A percentile compares a stretch with the other conserved stretches of the same genome.
phyloP scores from a whole-genome alignment of 2,888 invertebrate species.

The Serripes groenlandicus region DNA sequence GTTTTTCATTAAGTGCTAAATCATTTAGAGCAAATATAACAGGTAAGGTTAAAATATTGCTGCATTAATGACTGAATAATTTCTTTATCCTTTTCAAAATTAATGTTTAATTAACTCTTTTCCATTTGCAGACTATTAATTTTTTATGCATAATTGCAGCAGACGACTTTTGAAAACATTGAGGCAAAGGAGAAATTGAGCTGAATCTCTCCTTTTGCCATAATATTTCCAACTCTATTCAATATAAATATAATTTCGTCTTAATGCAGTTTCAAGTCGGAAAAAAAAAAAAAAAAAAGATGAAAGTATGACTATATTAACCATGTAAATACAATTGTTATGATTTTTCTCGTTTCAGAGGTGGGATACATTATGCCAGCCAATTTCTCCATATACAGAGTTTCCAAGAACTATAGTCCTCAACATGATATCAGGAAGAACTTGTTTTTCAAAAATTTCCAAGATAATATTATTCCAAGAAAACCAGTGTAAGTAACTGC shows the following conservation, averaged over 20 bases:
- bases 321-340: too few species aligned
- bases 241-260: background rate
- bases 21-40: background rate
- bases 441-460: conserved; percentile 86
- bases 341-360: conserved; percentile 72
- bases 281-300: too few species aligned
- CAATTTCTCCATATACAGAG: conserved; percentile 89
- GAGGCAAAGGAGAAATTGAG: background rate
- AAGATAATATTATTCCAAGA: conserved; percentile 77
- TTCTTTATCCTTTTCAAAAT: too few species aligned
- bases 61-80: too few species aligned
- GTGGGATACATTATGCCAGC: conserved; percentile 90
- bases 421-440: conserved; percentile 92
- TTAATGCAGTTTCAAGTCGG: too few species aligned
- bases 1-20: background rate
- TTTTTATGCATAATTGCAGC: background rate
- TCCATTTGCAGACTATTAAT: background rate
- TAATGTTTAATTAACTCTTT: background rate
- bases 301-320: too few species aligned
- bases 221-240: background rate
- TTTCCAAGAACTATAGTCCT: conserved; percentile 92
- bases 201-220: background rate
- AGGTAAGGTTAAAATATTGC: too few species aligned
- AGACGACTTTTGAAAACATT: background rate
- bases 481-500: conserved; percentile 77